Base-by-base conservation (phyloP, 2,797 vertebrate species). In the Melanotaenia boesemani region DNA sequence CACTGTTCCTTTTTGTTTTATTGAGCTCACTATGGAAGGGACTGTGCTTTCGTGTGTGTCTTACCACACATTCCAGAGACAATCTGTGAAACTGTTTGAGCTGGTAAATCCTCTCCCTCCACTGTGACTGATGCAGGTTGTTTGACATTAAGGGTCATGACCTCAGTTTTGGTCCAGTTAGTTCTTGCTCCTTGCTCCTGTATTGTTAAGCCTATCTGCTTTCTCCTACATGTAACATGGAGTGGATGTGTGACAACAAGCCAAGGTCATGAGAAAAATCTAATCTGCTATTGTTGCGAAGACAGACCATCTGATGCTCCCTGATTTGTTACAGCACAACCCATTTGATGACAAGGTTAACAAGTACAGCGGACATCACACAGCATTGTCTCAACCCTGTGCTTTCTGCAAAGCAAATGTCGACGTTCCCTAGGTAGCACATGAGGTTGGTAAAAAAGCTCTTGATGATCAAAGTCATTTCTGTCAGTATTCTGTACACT, bases 381-480 rank as follows among this genome's bases (percentile, higher is more conserved):
- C 50, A 63, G 24, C 28, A 48, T 68, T 48, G 41, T 46, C 70
- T 36, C 56, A 61, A 41, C 46, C 71, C 13, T 34, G 34, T 44
- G 34, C 71, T 67, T 57, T 57, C 52, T 50, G 60, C n/a, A 52
- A 32, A 24, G 58, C 20, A 12, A 73, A 55, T 48, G 72, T 61
- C 64, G 30, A 50, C 20, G 37, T 36, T 74, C 58, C 64, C 72
- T 41, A 30, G 63, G 70, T 22, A 36, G 37, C 37, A 36, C 64
- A n/a, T 56, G 37, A 74, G 61, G 59, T 62, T 67, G 11, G 28
- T 37, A 64, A 64, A 30, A 18, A 74, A 67, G 50, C 37, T 22
- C 16, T 74, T 62, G 48, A 74, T 74, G 50, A 74, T 74, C 72
- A 67, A 74, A 67, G 58, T 60, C 10, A 8, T 67, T 74, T 56